phyloP scores from a whole-genome alignment of 2,888 invertebrate genomes.

The Scaptomyza polygonia region DNA sequence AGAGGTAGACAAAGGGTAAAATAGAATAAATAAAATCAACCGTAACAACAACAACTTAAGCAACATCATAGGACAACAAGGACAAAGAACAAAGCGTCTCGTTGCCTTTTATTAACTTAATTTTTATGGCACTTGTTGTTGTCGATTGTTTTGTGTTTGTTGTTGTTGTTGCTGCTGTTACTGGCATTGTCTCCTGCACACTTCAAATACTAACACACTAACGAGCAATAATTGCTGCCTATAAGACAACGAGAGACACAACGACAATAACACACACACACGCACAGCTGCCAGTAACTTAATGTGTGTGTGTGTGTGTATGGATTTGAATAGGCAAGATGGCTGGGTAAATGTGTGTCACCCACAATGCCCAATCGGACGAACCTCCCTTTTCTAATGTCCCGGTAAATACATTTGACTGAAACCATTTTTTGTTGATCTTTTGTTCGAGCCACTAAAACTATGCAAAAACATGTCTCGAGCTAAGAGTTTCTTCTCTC shows the following conservation, averaged over 20 bases:
- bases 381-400: background rate
- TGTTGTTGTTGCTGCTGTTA: conserved; percentile 26
- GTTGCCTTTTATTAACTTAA: conserved; percentile 81
- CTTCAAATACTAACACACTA: conserved; percentile 79
- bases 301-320: conserved; percentile 6
- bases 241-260: conserved; percentile 54
- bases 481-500: too few species aligned
- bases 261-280: conserved; percentile 41
- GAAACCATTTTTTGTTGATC: conserved; percentile 64
- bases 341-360: conserved; percentile 42
- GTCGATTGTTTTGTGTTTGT: conserved; percentile 28
- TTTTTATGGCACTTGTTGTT: conserved; percentile 75
- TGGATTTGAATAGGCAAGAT: conserved; percentile 13
- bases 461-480: conserved; percentile 58
- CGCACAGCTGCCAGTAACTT: conserved; percentile 43
- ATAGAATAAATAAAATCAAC: conserved; percentile 66
- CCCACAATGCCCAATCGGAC: background rate
- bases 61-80: conserved; percentile 22
- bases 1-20: conserved; percentile 49
- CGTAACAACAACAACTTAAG: conserved; percentile 29
- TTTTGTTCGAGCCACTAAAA: conserved; percentile 54
- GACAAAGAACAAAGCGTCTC: conserved; percentile 69
- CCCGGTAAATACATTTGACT: conserved; percentile 24
- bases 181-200: conserved; percentile 66
- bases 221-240: conserved; percentile 81